Percentiles rank a stretch among this genome's conserved stretches.
These are phyloP conservation scores for Sebastes oblongus DNA, from an alignment of 2,797 vertebrate species.

Conservation along the genomic window DNA sequence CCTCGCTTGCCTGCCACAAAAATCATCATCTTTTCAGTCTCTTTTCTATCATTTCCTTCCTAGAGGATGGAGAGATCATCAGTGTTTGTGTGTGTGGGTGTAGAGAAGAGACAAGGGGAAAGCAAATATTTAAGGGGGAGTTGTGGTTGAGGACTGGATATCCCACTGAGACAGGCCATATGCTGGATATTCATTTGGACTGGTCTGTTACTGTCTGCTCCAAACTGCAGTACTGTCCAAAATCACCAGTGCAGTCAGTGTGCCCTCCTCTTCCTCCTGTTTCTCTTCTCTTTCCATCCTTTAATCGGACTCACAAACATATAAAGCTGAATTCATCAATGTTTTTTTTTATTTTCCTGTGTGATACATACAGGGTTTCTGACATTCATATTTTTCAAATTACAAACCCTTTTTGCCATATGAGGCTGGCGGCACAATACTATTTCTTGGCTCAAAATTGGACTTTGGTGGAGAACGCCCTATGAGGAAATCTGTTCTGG, in stretches of 20 bases:
- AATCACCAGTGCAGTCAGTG: constrained; percentile 33
- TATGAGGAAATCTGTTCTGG: background rate
- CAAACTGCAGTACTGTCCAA: constrained; percentile 40
- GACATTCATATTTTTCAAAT: background rate
- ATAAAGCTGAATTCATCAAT: background rate
- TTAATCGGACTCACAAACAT: background rate
- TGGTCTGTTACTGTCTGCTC: constrained; percentile 31
- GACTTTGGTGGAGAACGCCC: background rate
- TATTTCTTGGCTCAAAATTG: background rate
- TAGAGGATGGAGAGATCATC: constrained; percentile 4
- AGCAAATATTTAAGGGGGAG: constrained; percentile 57
- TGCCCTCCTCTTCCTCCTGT: constrained; percentile 32
- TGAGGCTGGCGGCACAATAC: background rate
- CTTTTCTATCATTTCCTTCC: background rate
- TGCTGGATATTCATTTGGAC: constrained; percentile 49
- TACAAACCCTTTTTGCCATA: background rate
- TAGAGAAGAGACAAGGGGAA: constrained; percentile 18
- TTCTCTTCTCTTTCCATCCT: constrained; percentile 1
- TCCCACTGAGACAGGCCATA: constrained; percentile 63
- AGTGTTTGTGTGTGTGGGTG: background rate
- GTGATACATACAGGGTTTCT: background rate
- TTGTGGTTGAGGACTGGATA: constrained; percentile 38
- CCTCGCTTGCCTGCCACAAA: constrained; percentile 4
- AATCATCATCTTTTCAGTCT: constrained; percentile 1
- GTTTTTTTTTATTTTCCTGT: background rate